Evolutionary conservation across 2,113 vertebrate genomes (phyloP), one percentile per base, ranked within the genome.

Genomic region (Aplodontia rufa): DNA sequence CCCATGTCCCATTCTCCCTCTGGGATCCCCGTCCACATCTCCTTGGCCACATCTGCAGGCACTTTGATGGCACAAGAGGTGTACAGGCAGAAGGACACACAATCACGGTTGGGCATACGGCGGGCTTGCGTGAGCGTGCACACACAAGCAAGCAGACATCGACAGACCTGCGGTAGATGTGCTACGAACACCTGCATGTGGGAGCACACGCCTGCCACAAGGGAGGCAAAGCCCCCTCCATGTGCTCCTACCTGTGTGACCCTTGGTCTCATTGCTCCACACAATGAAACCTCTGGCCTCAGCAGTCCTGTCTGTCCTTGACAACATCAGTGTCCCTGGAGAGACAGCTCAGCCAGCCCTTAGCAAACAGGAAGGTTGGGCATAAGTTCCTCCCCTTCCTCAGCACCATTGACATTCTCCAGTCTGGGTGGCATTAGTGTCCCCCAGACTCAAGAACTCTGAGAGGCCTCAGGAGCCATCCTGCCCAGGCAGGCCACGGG

Each of bases 381-480:
- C 37, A 17, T 45, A 32, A n/a, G 12, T 6, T 68, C 40, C 26
- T 45, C 24, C 42, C 45, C 22, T 28, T 8, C 3, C 17, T 58
- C 32, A 20, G 64, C 20, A 53, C 49, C 72, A 40, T n/a, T 17
- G 37, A 53, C 30, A 28, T 22, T 5, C 78, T 37, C n/a, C 28
- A n/a, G 40, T 26, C 62, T 32, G 26, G 32, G 16, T 30, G 6
- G 26, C 9, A 2, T 62, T 16, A 0, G 0, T 12, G 13, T 1
- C 37, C 9, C 0, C 0, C 0, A 2, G 40, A 49, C 69, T 84
- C 35, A 0, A 20, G 8, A 45, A 62, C 47, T 47, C 26, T 1
- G 0, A 13, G 74, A 30, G 28, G 17, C 26, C 72, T 55, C 1
- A 0, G 66, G 60, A 37, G 28, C 32, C 40, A 69, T 20, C 30